These are phyloP conservation scores for Lamproptera curius DNA, from an alignment of 2,888 invertebrate species.

Conservation along the genomic window DNA sequence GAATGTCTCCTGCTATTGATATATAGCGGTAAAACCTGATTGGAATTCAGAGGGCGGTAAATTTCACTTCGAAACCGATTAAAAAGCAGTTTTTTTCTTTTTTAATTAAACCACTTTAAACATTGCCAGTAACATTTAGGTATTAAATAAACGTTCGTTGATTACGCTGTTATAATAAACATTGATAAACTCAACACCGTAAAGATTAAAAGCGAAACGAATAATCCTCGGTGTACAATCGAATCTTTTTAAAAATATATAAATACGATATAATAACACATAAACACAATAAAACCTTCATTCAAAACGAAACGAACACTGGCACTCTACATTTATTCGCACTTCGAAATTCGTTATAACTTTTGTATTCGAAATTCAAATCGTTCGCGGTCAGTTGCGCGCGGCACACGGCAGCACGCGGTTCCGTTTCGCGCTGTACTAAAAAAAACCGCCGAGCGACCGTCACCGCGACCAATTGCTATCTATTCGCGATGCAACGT, in stretches of 20 bases:
- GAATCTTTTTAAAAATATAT: no score
- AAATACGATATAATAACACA: background rate
- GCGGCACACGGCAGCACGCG: slow-evolving; percentile 56
- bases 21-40: slow-evolving; percentile 5
- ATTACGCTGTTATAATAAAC: slow-evolving; percentile 4
- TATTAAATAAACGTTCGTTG: background rate
- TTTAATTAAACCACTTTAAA: no score
- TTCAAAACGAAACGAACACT: slow-evolving; percentile 36
- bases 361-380: slow-evolving; percentile 39
- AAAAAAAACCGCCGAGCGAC: slow-evolving; percentile 42
- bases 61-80: no score
- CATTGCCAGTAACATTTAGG: no score
- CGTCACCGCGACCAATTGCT: slow-evolving; percentile 52
- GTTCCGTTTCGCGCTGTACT: slow-evolving; percentile 63
- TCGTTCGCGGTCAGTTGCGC: slow-evolving; percentile 33
- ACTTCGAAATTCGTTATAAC: slow-evolving; percentile 38
- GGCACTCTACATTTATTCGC: slow-evolving; percentile 49
- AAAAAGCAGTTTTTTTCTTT: no score
- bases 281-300: slow-evolving; percentile 22
- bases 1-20: slow-evolving; percentile 6
- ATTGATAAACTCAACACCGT: slow-evolving; percentile 4
- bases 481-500: slow-evolving; percentile 31
- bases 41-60: background rate
- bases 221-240: background rate
- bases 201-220: slow-evolving; percentile 7